Evolutionary conservation across 2,797 vertebrate species (phyloP).

Genomic region (Notoglanidium macrostoma): DNA sequence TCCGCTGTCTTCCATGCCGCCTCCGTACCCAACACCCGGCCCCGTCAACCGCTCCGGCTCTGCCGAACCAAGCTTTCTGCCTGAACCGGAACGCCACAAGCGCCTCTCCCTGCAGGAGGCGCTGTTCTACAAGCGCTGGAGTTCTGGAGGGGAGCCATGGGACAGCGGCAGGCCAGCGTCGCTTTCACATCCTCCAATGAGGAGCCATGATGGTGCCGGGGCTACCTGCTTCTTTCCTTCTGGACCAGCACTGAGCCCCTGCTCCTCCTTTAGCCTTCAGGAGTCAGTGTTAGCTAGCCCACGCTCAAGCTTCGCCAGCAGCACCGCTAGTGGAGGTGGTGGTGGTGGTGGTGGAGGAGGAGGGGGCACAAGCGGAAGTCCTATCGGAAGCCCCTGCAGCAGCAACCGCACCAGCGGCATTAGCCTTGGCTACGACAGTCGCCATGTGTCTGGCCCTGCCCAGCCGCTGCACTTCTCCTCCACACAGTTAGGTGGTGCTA

Average conservation of each 20-base stretch:
- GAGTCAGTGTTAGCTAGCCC: constrained; percentile 82
- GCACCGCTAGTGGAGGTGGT: constrained; percentile 81
- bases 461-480: constrained; percentile 71
- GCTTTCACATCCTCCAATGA: constrained; percentile 73
- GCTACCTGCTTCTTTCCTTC: constrained; percentile 71
- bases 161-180: constrained; percentile 73
- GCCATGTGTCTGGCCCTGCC: constrained; percentile 71
- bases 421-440: constrained; percentile 86
- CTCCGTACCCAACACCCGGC: constrained; percentile 64
- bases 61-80: constrained; percentile 70
- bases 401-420: constrained; percentile 90
- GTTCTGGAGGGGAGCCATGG: constrained; percentile 77
- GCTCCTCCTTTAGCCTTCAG: constrained; percentile 83
- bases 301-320: constrained; percentile 86
- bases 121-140: constrained; percentile 79
- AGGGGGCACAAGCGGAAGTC: constrained; percentile 71
- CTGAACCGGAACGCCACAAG: constrained; percentile 76
- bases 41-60: constrained; percentile 55
- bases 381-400: constrained; percentile 81
- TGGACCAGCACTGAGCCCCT: constrained; percentile 75
- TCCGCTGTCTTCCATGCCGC: constrained; percentile 67
- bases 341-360: constrained; percentile 77
- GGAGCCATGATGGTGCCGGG: constrained; percentile 64
- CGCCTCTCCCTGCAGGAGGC: constrained; percentile 84
- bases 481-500: constrained; percentile 60